phyloP scores from a whole-genome alignment of 2,888 invertebrate species.

The Oscheius sp. region DNA sequence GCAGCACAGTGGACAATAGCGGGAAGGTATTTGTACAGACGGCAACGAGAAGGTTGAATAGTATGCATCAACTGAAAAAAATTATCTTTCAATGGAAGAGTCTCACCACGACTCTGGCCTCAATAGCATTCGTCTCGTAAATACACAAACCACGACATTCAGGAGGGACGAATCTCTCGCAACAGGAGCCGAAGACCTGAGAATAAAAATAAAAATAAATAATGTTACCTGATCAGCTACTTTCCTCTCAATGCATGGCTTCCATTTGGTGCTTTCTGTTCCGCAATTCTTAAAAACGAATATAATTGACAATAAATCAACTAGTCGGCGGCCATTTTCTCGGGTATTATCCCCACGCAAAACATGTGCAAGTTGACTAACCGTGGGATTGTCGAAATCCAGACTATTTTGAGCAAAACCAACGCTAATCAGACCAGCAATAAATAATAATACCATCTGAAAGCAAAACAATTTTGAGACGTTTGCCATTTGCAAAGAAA shows the following conservation, averaged over 20 bases:
- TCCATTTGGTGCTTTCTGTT: constrained; percentile 64
- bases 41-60: constrained; percentile 68
- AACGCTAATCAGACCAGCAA: background rate
- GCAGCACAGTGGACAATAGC: constrained; percentile 68
- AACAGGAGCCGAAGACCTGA: constrained; percentile 66
- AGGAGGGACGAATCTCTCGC: constrained; percentile 68
- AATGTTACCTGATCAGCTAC: constrained; percentile 61
- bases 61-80: constrained; percentile 66
- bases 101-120: constrained; percentile 66
- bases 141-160: constrained; percentile 69
- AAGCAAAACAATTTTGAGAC: background rate
- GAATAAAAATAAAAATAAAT: background rate
- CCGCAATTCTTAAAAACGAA: constrained; percentile 61
- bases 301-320: background rate
- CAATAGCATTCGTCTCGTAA: constrained; percentile 69
- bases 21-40: constrained; percentile 68
- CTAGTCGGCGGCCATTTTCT: no score
- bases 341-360: background rate
- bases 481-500: background rate
- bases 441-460: constrained; percentile 22
- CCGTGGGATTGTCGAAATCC: constrained; percentile 21
- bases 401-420: constrained; percentile 13
- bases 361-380: background rate
- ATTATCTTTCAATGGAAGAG: background rate
- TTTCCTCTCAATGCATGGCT: constrained; percentile 69